Evolutionary conservation across 2,113 vertebrate species (phyloP).

Genomic region (Caracal caracal): DNA sequence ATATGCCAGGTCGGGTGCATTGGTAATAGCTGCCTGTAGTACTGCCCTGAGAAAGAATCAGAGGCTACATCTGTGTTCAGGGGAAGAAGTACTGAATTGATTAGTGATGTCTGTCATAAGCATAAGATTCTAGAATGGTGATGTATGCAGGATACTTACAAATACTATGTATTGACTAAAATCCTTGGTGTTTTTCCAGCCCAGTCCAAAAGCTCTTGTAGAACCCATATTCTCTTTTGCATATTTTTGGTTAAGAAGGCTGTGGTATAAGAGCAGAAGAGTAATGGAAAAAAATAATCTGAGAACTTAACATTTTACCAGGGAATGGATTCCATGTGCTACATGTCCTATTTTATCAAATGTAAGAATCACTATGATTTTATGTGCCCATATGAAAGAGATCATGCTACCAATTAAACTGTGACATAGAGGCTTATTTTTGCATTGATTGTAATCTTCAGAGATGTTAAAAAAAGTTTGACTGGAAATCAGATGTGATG

Average conservation of each 20-base stretch:
- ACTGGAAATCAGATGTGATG: neutral
- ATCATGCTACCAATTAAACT: neutral
- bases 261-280: neutral
- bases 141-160: neutral
- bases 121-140: neutral
- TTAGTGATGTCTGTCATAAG: conserved; percentile 10
- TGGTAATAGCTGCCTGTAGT: neutral
- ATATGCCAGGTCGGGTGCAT: neutral
- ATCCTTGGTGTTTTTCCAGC: neutral
- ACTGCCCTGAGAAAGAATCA: neutral
- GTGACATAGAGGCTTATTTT: neutral
- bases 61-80: neutral
- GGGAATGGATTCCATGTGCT: neutral
- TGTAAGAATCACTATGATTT: neutral
- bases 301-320: neutral
- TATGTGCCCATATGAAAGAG: neutral
- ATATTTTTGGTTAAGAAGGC: neutral
- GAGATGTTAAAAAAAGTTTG: neutral
- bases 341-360: neutral
- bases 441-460: neutral
- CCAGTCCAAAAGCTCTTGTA: neutral
- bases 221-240: neutral
- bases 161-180: neutral
- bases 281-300: neutral
- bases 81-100: neutral